Evolutionary conservation across 2,888 invertebrate species (phyloP).

Genomic region (Lasioglossum marginatum): DNA sequence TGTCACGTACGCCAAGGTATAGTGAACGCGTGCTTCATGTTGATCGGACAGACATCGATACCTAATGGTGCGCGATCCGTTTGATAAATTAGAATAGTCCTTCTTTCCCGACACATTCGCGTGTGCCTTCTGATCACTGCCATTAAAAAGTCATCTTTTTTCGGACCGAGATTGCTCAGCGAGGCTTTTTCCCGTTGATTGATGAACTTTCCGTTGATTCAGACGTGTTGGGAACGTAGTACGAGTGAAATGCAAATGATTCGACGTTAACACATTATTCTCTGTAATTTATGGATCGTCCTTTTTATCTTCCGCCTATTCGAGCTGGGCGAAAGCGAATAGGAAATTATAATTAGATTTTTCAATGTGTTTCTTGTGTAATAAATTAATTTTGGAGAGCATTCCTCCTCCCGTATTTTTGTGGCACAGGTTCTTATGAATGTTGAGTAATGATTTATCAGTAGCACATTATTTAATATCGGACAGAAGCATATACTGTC

Average conservation of each 20-base stretch:
- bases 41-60: constrained; percentile 28
- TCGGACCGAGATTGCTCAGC: not conserved
- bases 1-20: constrained; percentile 73
- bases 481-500: not conserved
- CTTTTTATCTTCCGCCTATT: not conserved
- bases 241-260: constrained; percentile 17
- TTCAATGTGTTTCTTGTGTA: too few relatives aligned
- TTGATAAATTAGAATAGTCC: constrained; percentile 39
- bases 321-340: not conserved
- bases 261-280: not conserved
- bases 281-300: not conserved
- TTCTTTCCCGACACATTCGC: constrained; percentile 15
- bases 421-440: not conserved
- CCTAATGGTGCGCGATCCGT: constrained; percentile 37
- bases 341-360: not conserved
- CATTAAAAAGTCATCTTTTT: constrained; percentile 37
- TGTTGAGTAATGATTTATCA: not conserved
- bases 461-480: not conserved
- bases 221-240: not conserved
- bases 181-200: constrained; percentile 17
- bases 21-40: constrained; percentile 48
- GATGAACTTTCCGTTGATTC: not conserved
- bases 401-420: not conserved
- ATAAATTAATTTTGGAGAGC: not conserved
- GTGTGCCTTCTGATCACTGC: not conserved